These are phyloP conservation scores for Salpingus planirostris DNA, from an alignment of 2,888 invertebrate genomes.

Conservation along the genomic window DNA sequence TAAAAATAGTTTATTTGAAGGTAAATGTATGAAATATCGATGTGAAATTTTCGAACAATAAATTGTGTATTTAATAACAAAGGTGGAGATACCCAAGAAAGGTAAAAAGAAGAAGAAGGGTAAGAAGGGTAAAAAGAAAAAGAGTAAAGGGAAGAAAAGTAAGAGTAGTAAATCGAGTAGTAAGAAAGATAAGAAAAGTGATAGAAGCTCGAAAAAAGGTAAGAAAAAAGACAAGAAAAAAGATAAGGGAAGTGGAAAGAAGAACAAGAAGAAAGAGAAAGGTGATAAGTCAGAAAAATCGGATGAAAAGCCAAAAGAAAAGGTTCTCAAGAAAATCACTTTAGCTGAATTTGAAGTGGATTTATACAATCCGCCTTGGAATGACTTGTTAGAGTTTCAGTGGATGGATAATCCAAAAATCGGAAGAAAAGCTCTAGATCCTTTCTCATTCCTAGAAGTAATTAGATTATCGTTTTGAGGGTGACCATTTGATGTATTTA, in stretches of 20 bases:
- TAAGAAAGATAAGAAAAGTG: background rate
- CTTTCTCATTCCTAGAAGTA: too few species aligned
- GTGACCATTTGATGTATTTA: too few species aligned
- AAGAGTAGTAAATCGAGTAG: background rate
- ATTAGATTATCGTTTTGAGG: too few species aligned
- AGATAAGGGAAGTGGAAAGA: background rate
- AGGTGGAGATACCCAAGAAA: background rate
- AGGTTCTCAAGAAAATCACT: background rate
- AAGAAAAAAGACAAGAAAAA: background rate
- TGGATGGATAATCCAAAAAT: slow-evolving; percentile 1
- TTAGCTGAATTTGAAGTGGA: background rate
- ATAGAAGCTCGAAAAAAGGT: too few species aligned
- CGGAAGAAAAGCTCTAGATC: background rate
- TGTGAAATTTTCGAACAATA: background rate
- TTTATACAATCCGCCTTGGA: background rate
- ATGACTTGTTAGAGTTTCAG: background rate
- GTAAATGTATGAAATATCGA: background rate
- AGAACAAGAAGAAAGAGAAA: background rate
- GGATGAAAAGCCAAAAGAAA: background rate
- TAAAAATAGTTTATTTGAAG: background rate
- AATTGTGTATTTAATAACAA: background rate
- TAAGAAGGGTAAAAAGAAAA: slow-evolving; percentile 1
- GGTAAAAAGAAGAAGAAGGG: background rate
- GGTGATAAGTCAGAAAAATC: background rate
- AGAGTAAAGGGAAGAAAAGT: background rate